Evolutionary conservation across 2,113 vertebrate species (phyloP), one percentile per base, ranked within the genome.

Genomic region (Cryptoleucopteryx plumbea): DNA sequence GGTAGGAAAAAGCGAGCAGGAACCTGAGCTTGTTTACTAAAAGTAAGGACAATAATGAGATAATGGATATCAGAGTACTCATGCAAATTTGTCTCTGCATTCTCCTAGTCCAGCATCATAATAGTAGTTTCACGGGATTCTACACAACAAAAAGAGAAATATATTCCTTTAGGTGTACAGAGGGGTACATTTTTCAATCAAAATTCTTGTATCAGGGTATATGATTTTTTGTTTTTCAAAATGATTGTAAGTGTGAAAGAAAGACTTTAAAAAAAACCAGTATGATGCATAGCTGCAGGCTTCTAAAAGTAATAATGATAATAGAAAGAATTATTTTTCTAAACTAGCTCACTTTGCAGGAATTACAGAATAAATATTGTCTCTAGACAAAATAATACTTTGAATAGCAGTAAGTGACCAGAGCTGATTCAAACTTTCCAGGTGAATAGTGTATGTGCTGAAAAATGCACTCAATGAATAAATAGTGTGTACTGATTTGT

Each of bases 391-490:
- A 95, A 55, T 63, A 86, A 52, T 84, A n/a, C 72, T 86, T 73
- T 71, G 47, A 86, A 81, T 81, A 94, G 80, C 68, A 88, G 38
- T 27, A 92, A 77, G 75, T 84, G 53, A 91, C 59, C 29, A 85
- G 65, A 70, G 27, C 55, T 82, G 83, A 56, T 56, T 96, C 68
- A 82, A 6, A 89, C 45, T 94, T 96, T 93, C 94, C 94, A 96
- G 94, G 93, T 96, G 81, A 94, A 61, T 45, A 59, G 47, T 38
- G 32, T 53, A 38, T 74, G 21, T 78, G 32, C 38, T 79, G 52
- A 91, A 89, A 96, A 96, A 87, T 66, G 16, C 13, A 19, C 17
- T 75, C 55, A 53, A 58, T 90, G 92, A 95, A 93, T 77, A 94
- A 92, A 88, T 29, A 81, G 31, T n/a, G 45, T 40, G 25, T 77